Conservation (phyloP, 35 echinoderm and acorn worm genomes). For the Antedon bifida region DNA sequence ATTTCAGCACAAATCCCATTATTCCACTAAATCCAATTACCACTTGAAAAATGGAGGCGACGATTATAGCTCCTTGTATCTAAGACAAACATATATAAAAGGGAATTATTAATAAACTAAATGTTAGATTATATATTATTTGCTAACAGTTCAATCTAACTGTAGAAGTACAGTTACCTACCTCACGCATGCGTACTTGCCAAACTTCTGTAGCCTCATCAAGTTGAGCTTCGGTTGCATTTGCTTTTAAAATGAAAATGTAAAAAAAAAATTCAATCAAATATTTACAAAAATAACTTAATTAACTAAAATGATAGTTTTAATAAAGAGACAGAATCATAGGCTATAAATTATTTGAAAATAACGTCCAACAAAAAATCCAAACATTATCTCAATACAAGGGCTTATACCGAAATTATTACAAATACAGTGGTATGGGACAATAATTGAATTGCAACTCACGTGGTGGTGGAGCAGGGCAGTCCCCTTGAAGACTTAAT, state of each 20-base stretch:
- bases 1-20: slow-evolving; percentile 55
- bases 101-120: too few relatives aligned
- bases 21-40: slow-evolving; percentile 75
- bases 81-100: not conserved
- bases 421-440: too few relatives aligned
- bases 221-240: not conserved
- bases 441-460: not conserved
- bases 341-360: too few relatives aligned
- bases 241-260: not conserved
- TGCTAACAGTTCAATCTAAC: too few relatives aligned
- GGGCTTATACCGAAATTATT: too few relatives aligned
- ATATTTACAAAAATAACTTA: not conserved
- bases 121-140: too few relatives aligned
- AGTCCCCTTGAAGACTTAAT: slow-evolving; percentile 35
- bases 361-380: too few relatives aligned
- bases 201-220: not conserved
- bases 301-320: too few relatives aligned
- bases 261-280: not conserved
- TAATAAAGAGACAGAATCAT: not conserved
- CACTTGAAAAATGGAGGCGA: slow-evolving; percentile 17
- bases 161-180: not conserved
- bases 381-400: too few relatives aligned
- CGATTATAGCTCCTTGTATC: not conserved
- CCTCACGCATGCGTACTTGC: not conserved
- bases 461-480: slow-evolving; percentile 17